These are phyloP conservation scores for Erethizon dorsatum DNA, from an alignment of 2,797 vertebrate species.

Conservation along the genomic window DNA sequence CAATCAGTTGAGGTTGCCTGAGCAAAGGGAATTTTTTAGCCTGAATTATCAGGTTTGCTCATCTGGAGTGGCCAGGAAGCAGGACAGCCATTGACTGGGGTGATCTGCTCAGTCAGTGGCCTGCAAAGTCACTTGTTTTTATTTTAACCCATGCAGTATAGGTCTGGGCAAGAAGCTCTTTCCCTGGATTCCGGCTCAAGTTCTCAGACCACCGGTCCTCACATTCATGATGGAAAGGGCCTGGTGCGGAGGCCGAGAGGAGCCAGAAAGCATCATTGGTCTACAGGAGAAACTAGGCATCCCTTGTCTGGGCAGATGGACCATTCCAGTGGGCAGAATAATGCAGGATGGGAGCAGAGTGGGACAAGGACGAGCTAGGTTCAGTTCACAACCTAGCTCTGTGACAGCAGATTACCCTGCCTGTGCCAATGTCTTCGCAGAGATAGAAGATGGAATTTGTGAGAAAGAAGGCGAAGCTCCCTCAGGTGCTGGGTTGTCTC, in stretches of 20 bases:
- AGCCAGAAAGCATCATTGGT: rapidly evolving
- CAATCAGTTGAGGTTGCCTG: rapidly evolving
- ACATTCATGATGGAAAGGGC: rapidly evolving
- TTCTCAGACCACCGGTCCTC: not conserved
- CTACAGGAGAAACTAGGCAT: not conserved
- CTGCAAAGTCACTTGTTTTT: not conserved
- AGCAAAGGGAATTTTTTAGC: not conserved
- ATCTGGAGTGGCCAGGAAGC: not conserved
- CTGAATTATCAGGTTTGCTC: not conserved
- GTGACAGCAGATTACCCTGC: not conserved
- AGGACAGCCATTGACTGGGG: not conserved
- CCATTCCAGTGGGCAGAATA: rapidly evolving
- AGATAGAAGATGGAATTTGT: not conserved
- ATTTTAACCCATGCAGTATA: not conserved
- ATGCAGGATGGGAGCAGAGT: rapidly evolving
- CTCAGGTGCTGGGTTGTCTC: rapidly evolving
- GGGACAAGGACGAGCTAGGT: too few relatives aligned
- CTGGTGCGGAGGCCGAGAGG: not conserved
- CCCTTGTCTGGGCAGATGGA: not conserved
- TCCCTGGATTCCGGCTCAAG: not conserved
- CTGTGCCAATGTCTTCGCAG: not conserved
- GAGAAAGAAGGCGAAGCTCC: not conserved
- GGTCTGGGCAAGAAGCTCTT: not conserved
- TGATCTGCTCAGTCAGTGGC: not conserved
- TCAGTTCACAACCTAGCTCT: not conserved